phyloP scores from a whole-genome alignment of 2,113 vertebrate genomes.

The Microtus montanus region DNA sequence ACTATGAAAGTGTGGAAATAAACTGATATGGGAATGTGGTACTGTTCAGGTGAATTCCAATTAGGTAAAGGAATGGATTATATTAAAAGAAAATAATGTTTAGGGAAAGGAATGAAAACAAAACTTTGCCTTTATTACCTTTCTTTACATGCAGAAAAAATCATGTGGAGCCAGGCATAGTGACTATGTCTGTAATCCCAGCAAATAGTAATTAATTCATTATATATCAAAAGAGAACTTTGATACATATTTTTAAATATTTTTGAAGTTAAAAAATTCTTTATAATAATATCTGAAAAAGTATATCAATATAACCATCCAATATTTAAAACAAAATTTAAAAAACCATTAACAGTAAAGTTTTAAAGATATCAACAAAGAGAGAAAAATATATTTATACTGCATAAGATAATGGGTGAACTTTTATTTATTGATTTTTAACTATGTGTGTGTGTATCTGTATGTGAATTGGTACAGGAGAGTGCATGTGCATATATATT shows the following conservation, averaged over 20 bases:
- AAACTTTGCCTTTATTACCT: neutral
- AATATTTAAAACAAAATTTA: constrained; percentile 23
- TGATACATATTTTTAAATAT: neutral
- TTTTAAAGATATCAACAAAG: constrained; percentile 15
- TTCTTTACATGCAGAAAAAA: neutral
- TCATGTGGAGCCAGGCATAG: neutral
- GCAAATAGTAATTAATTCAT: neutral
- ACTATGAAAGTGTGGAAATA: neutral
- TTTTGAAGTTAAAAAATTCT: neutral
- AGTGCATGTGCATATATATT: neutral
- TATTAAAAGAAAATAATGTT: constrained; percentile 7
- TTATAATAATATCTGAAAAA: constrained; percentile 13
- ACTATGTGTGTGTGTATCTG: neutral
- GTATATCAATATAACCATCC: neutral
- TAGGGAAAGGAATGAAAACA: neutral
- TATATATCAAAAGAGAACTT: neutral
- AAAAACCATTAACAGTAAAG: neutral
- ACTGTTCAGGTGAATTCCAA: neutral
- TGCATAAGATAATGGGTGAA: neutral
- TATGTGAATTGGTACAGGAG: neutral
- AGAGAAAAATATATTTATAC: constrained; percentile 1
- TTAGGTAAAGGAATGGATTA: neutral
- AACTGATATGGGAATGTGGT: neutral
- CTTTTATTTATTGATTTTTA: neutral
- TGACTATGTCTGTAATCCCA: too few species aligned